A percentile compares a stretch with the other conserved stretches of the same genome.
These are phyloP conservation scores for Muscicapa comitata DNA, from an alignment of 2,797 vertebrate species.

Conservation along the genomic window DNA sequence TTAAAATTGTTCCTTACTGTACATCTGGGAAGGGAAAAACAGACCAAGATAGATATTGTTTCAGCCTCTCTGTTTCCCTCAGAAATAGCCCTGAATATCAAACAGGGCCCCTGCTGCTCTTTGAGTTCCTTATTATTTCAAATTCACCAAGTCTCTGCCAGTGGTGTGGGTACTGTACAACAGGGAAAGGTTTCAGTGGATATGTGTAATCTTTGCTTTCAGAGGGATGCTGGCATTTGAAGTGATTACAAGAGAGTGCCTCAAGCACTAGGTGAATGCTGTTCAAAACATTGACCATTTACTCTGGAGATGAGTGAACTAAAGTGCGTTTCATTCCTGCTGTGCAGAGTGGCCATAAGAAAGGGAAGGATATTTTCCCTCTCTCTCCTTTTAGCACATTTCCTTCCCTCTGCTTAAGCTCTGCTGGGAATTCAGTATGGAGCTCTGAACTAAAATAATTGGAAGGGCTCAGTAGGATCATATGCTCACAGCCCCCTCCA, in stretches of 20 bases:
- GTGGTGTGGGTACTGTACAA: background rate
- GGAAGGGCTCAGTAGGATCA: background rate
- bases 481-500: background rate
- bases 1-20: conserved; percentile 6
- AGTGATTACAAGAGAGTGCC: background rate
- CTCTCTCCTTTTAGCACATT: background rate
- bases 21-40: background rate
- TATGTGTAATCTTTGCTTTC: background rate
- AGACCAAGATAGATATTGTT: background rate
- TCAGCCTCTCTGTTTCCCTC: background rate
- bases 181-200: background rate
- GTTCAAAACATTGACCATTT: background rate
- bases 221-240: background rate
- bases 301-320: background rate
- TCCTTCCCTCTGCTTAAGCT: background rate
- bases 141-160: background rate
- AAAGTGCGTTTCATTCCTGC: background rate
- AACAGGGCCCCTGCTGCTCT: background rate
- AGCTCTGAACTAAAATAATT: background rate
- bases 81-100: background rate
- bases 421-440: background rate
- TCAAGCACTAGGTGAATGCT: background rate
- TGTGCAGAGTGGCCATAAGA: background rate
- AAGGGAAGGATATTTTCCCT: background rate
- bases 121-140: background rate